Base-by-base conservation (phyloP, 2,888 invertebrate genomes). In the Diloba caeruleocephala region DNA sequence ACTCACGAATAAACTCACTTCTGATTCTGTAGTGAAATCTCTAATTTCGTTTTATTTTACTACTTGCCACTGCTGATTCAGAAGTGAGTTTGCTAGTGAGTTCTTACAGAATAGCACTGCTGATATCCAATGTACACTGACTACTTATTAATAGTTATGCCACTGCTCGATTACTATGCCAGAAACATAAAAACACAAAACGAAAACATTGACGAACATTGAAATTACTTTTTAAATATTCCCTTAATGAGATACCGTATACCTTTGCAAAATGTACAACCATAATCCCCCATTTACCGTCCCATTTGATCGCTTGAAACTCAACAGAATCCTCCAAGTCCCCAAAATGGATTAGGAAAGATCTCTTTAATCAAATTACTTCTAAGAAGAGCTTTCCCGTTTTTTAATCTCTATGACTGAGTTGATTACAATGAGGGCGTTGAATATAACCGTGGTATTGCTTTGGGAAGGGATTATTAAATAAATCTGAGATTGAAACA, bases 361-460 rank as follows among this genome's bases (percentile, higher is more conserved):
- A 62, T 57, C 51, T 52, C 38, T 38, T 21, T 57, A 57, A 70
- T 66, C 49, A 59, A 66, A 70, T 70, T 59, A 57, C 54, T 33
- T 28, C 31, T 59, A 66, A 62, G 49, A 59, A 56, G 70, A 48
- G 58, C 48, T 62, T 59, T 55, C 23, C 31, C 42, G 50, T 62
- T 62, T 69, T 69, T 65, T 61, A 69, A 69, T 62, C 51, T 44
- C 28, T 32, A 26, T 13, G 31, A 33, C 44, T 14, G 34, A 61
- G 53, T 51, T 53, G 48, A 69, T 69, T 69, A 52, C 14, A 32
- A 43, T 26, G 10, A 19, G 42, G 41, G 44, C 32, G 52, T 41
- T 37, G 37, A 37, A 38, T 29, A 56, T 54, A 54, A 46, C 36
- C 33, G 42, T 25, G 14, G 10, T 49, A 41, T 48, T 32, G 28